These are phyloP conservation scores for Lineus longissimus DNA, from an alignment of 1,140 invertebrate genomes.

Conservation along the genomic window DNA sequence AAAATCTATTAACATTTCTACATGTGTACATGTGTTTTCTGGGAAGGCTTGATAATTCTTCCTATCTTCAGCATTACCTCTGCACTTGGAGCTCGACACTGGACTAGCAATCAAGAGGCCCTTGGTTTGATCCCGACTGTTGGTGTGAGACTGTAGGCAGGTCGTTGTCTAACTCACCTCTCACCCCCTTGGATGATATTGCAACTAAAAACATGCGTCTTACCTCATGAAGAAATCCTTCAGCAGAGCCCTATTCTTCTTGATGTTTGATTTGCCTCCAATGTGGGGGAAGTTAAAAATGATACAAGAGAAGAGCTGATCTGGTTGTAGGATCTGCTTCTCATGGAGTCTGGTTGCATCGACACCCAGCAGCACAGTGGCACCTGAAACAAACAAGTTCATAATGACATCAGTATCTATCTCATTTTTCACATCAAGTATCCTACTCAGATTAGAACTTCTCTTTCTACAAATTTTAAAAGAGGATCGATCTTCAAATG, in stretches of 20 bases:
- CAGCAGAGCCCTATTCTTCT: constrained; percentile 60
- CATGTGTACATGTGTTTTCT: no score
- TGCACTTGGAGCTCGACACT: no score
- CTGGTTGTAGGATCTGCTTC: constrained; percentile 28
- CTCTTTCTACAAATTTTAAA: not conserved
- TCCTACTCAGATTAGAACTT: not conserved
- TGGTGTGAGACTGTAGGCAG: no score
- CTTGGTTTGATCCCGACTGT: no score
- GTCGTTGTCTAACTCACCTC: no score
- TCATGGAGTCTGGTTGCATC: constrained; percentile 54
- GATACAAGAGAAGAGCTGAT: constrained; percentile 55
- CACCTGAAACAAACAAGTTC: constrained; percentile 50
- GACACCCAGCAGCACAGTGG: constrained; percentile 53
- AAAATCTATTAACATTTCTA: no score
- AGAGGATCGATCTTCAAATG: no score
- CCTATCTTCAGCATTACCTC: no score
- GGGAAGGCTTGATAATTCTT: no score
- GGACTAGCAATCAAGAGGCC: no score
- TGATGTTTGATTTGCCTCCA: constrained; percentile 65
- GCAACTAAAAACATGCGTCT: not conserved
- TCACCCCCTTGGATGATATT: no score
- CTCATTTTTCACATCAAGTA: not conserved
- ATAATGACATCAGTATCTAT: constrained; percentile 3
- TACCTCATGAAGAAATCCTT: constrained; percentile 59
- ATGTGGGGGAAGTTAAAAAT: constrained; percentile 66